Evolutionary conservation across 2,797 vertebrate genomes (phyloP).

Genomic region (Takifugu rubripes): DNA sequence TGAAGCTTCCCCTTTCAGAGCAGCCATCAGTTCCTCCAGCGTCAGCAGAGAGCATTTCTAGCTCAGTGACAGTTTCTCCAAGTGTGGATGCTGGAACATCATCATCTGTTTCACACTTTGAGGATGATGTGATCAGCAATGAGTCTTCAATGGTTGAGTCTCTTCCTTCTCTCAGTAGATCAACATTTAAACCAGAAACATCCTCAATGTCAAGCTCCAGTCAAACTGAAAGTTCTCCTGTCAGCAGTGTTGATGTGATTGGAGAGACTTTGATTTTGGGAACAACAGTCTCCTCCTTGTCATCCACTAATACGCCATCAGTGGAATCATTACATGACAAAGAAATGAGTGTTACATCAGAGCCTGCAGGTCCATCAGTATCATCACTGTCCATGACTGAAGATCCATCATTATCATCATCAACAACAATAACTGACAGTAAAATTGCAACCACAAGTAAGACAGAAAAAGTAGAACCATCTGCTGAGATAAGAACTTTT

Average conservation of each 20-base stretch:
- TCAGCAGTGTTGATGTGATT: neutral
- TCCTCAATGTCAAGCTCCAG: neutral
- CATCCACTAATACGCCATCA: too few species aligned
- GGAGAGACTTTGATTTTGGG: neutral
- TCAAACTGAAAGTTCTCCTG: slow-evolving; percentile 13
- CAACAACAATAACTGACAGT: neutral
- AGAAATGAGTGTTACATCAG: neutral
- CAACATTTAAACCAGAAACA: neutral
- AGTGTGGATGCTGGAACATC: neutral
- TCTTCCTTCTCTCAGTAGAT: neutral
- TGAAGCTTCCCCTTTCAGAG: neutral
- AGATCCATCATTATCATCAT: neutral
- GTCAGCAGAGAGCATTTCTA: neutral
- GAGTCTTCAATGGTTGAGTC: neutral
- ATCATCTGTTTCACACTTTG: neutral
- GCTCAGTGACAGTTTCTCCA: neutral
- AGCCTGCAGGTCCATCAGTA: too few species aligned
- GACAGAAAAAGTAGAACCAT: too few species aligned
- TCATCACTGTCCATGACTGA: too few species aligned
- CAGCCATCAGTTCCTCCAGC: neutral
- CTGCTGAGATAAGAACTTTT: too few species aligned
- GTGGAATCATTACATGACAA: neutral
- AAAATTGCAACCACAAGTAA: too few species aligned
- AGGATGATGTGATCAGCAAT: neutral
- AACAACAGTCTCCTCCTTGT: neutral